Evolutionary conservation across 2,113 vertebrate genomes (phyloP), one percentile per base, ranked within the genome.

Genomic region (Empidonax alnorum): DNA sequence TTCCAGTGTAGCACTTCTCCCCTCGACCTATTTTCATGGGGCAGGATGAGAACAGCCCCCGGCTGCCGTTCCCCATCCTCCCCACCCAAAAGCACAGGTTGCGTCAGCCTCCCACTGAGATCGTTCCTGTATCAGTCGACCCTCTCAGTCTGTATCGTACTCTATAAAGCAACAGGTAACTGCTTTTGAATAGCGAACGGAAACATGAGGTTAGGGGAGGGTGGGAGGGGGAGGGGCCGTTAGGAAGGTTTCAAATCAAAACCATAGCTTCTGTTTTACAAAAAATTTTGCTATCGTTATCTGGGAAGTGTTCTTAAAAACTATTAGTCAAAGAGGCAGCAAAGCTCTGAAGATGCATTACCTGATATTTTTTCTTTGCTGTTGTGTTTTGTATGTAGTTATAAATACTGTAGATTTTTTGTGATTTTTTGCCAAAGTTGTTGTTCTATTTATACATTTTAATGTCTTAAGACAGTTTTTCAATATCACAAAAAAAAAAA

Each of bases 381-480:
- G 98, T 99, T 98, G 98, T 98, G 97, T 98, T 99, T 98, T 99
- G 98, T 99, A 98, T 98, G 99, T 99, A 99, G 98, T 98, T 98
- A 98, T 98, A 98, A 98, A 97, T 98, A 98, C 97, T 98, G 98
- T 98, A 98, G 98, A 98, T 98, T 98, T 99, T 98, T 97, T 98
- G 97, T 98, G 97, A 96, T 98, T 98, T 98, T 99, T 99, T 98
- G 98, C 99, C 97, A 99, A 99, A 99, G 98, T 98, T 98, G 96
- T 99, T 98, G 98, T 99, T 99, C 97, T 99, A 98, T 99, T 99
- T 99, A 99, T 99, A 99, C 98, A 98, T 99, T 98, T 98, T 98
- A 97, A 98, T 98, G 98, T 99, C 99, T 99, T 98, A 99, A 98
- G 98, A 98, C 98, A 96, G 98, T 98, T 99, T 99, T 98, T 98